These are phyloP conservation scores for Cephus sareptanus DNA, from an alignment of 2,888 invertebrate species.

Conservation along the genomic window DNA sequence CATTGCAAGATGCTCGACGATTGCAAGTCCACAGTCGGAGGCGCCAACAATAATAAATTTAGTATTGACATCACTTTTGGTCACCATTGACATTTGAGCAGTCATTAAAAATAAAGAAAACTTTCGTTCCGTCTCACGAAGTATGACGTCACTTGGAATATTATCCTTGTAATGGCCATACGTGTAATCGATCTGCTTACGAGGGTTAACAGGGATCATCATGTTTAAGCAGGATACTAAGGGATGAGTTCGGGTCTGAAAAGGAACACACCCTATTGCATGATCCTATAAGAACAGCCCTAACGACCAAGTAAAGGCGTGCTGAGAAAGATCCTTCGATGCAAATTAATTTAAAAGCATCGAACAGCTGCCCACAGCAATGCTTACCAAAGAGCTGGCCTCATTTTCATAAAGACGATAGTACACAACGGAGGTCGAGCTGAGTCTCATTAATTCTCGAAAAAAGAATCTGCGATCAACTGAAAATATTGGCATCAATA, in stretches of 20 bases:
- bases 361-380: neutral
- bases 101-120: constrained; percentile 72
- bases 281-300: neutral
- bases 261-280: constrained; percentile 37
- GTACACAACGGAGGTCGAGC: constrained; percentile 69
- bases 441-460: constrained; percentile 72
- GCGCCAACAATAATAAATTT: constrained; percentile 76
- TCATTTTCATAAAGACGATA: constrained; percentile 66
- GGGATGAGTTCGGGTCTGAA: constrained; percentile 66
- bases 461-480: constrained; percentile 71
- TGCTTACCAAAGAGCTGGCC: constrained; percentile 35
- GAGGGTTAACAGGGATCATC: constrained; percentile 57
- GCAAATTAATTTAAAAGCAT: neutral
- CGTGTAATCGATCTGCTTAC: constrained; percentile 43
- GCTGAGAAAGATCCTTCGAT: neutral
- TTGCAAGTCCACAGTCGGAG: constrained; percentile 73
- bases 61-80: constrained; percentile 69
- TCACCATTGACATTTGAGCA: constrained; percentile 67
- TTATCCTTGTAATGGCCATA: constrained; percentile 26
- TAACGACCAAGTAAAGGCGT: neutral
- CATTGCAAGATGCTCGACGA: constrained; percentile 72
- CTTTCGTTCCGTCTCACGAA: constrained; percentile 39
- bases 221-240: constrained; percentile 61
- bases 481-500: constrained; percentile 73
- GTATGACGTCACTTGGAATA: constrained; percentile 9